phyloP scores from a whole-genome alignment of 2,888 invertebrate species.

The Hedychridium roseum region DNA sequence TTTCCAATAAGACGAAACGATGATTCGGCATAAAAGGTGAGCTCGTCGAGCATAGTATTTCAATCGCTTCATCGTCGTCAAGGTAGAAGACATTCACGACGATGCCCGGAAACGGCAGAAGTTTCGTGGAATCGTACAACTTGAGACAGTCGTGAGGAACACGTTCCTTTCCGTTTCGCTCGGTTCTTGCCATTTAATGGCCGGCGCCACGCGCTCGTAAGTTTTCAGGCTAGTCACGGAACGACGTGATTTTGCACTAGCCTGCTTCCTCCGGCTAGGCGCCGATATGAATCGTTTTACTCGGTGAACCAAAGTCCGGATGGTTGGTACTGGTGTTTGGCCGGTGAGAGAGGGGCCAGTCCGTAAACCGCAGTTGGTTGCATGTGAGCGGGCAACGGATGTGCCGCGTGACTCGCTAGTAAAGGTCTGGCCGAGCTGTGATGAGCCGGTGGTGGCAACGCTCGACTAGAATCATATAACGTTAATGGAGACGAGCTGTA shows the following conservation, averaged over 20 bases:
- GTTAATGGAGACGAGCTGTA: slow-evolving; percentile 63
- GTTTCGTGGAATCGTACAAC: too few relatives aligned
- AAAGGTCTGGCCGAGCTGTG: slow-evolving; percentile 78
- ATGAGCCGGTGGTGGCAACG: slow-evolving; percentile 84
- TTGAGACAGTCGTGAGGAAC: too few relatives aligned
- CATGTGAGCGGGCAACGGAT: slow-evolving; percentile 84
- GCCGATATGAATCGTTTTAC: slow-evolving; percentile 56
- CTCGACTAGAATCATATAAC: slow-evolving; percentile 67
- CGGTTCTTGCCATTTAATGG: neutral
- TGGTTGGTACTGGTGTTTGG: slow-evolving; percentile 74
- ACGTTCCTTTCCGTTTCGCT: neutral
- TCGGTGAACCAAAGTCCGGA: slow-evolving; percentile 82
- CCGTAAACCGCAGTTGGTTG: slow-evolving; percentile 73
- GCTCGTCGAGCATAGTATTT: too few relatives aligned
- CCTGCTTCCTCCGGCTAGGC: slow-evolving; percentile 4
- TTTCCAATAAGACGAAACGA: too few relatives aligned
- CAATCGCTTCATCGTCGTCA: too few relatives aligned
- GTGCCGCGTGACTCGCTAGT: slow-evolving; percentile 73
- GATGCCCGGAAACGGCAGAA: too few relatives aligned
- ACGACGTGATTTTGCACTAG: neutral
- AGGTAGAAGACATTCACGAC: too few relatives aligned
- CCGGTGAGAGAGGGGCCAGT: slow-evolving; percentile 76
- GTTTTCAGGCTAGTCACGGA: slow-evolving; percentile 6
- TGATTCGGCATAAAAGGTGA: too few relatives aligned
- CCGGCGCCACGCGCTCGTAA: too few relatives aligned